Percentiles rank a stretch among this genome's conserved stretches.
Conservation (phyloP, 2,888 invertebrate genomes). For the Dicyrtoma fusca region DNA sequence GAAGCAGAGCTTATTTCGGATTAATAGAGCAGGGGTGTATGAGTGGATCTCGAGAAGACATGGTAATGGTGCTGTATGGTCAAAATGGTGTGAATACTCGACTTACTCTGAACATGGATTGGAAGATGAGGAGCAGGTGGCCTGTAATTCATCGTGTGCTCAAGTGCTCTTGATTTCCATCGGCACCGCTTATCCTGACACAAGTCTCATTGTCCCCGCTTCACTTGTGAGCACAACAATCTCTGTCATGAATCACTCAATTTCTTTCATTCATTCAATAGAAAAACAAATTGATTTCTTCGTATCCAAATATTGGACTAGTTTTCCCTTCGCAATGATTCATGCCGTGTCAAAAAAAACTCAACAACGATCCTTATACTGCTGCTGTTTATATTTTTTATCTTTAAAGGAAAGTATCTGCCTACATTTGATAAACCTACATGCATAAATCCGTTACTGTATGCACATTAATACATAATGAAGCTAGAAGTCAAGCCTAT, state of each 20-base stretch:
- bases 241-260: conserved; percentile 2
- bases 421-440: no score
- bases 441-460: no score
- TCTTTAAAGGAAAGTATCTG: no score
- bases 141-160: conserved; percentile 15
- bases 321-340: no score
- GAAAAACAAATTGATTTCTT: conserved; percentile 20
- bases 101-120: background rate
- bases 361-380: no score
- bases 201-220: conserved; percentile 10
- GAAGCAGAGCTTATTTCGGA: background rate
- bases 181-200: conserved; percentile 1
- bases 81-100: background rate
- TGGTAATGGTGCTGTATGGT: no score
- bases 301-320: background rate
- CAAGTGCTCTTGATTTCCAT: conserved; percentile 23
- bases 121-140: conserved; percentile 17
- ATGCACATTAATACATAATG: no score
- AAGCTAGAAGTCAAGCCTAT: no score
- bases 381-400: no score
- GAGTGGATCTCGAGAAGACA: background rate
- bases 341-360: no score
- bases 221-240: conserved; percentile 2
- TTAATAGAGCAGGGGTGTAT: background rate
- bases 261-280: background rate